Base-by-base conservation (phyloP, 1,140 invertebrate species). In the Andrena cerasifolii region DNA sequence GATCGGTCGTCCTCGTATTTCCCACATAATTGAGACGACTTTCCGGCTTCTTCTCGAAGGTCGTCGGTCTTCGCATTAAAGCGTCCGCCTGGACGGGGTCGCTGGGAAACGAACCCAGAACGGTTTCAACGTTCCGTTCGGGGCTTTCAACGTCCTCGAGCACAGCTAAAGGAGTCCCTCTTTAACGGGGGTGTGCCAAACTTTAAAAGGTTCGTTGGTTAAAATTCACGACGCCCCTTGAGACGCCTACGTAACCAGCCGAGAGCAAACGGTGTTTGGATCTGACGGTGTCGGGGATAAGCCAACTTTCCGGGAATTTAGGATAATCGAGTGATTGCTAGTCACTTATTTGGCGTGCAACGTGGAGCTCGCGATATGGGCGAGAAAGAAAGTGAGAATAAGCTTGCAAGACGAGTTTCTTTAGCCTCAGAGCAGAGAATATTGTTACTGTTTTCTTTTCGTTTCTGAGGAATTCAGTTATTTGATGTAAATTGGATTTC, bases 121-220 rank as follows among this genome's bases (percentile, higher is more conserved):
- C 33, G 33, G 66, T 66, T 79, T 79, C 51, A 79, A 4, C 54
- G 45, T 45, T 5, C n/a, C 33, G 33, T 40, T 67, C 45, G 33
- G 47, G 45, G 78, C 62, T 61, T 67, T 79, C 36, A 79, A 45
- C 31, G 26, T n/a, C n/a, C 45, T 28, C 28, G 36, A 45, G 40
- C 62, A 12, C 65, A 3, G 49, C 65, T 68, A 51, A 74, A 73
- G 40, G 36, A n/a, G 14, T 36, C 45, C 40, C 45, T 66, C 28
- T 43, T 49, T 51, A 26, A 26, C 45, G 10, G n/a, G 18, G 21
- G 7, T 12, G 54, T 26, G 21, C n/a, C n/a, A 24, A 54, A 70
- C 28, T 70, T 56, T 70, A 70, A 70, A 70, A 56, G 51, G 53
- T 56, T 70, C 66, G 24, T 4, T 24, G 36, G 33, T 40, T 24